Percentiles rank a stretch among this genome's conserved stretches.
These are phyloP conservation scores for Mesochorus sp. DNA, from an alignment of 2,888 invertebrate genomes.

Conservation along the genomic window DNA sequence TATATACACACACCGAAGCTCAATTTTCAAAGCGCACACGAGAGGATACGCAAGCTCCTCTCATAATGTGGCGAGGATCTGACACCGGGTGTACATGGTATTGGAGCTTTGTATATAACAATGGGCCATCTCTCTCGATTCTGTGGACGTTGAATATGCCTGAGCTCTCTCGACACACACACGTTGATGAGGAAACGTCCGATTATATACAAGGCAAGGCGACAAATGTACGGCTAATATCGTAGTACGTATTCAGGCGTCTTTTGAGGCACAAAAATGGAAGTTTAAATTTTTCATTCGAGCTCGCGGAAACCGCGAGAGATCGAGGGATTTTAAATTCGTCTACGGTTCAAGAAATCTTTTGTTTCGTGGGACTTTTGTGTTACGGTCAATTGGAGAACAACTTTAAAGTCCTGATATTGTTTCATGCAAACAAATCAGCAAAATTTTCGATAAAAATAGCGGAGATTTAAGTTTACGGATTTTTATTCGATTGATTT, in stretches of 20 bases:
- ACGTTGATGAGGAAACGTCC: conserved; percentile 80
- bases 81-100: conserved; percentile 73
- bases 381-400: no score
- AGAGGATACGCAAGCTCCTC: conserved; percentile 39
- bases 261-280: no score
- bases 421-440: no score
- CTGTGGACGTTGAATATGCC: neutral
- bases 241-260: neutral
- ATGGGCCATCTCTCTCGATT: conserved; percentile 31
- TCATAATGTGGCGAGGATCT: conserved; percentile 69
- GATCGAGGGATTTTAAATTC: no score
- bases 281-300: no score
- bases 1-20: conserved; percentile 8
- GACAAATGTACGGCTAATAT: conserved; percentile 11
- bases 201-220: conserved; percentile 73
- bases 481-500: no score
- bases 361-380: no score
- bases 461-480: no score
- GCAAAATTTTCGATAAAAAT: no score
- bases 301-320: no score
- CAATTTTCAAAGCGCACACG: conserved; percentile 4
- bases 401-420: no score
- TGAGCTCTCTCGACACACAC: conserved; percentile 2
- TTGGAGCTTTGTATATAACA: conserved; percentile 68
- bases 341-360: no score